Conservation (phyloP, 2,888 invertebrate species). For the Lithophane leautieri region DNA sequence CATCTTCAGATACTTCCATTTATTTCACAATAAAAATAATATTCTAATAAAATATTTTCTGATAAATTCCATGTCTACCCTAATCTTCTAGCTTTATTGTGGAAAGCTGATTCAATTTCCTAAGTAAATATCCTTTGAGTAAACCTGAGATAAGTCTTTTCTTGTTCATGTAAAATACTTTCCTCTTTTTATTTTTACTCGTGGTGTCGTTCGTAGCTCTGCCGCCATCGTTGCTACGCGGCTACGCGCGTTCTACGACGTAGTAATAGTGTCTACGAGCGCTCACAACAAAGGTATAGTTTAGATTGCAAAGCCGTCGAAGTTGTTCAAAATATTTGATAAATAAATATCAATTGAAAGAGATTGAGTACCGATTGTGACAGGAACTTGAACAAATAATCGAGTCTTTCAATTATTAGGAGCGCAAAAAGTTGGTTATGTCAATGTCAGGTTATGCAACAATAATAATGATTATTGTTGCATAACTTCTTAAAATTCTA, state of each 20-base stretch:
- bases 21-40: slow-evolving; percentile 21
- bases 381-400: background rate
- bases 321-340: background rate
- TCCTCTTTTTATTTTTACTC: slow-evolving; percentile 7
- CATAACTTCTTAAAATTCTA: no score
- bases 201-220: slow-evolving; percentile 12
- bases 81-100: slow-evolving; percentile 30
- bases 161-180: slow-evolving; percentile 18
- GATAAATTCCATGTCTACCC: slow-evolving; percentile 27
- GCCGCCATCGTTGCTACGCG: slow-evolving; percentile 14
- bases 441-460: background rate
- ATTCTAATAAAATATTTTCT: slow-evolving; percentile 28
- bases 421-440: background rate
- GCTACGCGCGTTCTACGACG: slow-evolving; percentile 31
- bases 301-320: background rate
- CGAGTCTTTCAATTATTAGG: background rate
- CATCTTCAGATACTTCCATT: slow-evolving; percentile 5
- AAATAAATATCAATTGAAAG: background rate
- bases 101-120: slow-evolving; percentile 14
- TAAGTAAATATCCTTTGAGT: slow-evolving; percentile 23
- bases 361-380: background rate
- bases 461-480: background rate
- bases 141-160: slow-evolving; percentile 26
- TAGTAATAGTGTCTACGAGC: slow-evolving; percentile 9
- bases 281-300: background rate